Evolutionary conservation across 2,888 invertebrate species (phyloP).

Genomic region (Parelbella ahira): DNA sequence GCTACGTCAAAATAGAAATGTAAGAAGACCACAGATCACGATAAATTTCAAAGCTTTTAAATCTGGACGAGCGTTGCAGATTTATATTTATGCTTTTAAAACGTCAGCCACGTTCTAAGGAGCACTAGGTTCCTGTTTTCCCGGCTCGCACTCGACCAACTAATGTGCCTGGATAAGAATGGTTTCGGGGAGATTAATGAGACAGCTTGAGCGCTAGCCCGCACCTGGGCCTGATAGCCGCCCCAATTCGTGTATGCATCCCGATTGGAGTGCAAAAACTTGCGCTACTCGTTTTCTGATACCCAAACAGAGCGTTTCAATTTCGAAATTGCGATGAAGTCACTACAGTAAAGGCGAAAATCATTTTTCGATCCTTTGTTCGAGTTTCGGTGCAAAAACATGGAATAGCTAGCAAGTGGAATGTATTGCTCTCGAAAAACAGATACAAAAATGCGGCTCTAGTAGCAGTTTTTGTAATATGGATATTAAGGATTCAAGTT

Average conservation of each 20-base stretch:
- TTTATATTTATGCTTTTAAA: conserved; percentile 26
- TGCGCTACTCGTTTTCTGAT: conserved; percentile 27
- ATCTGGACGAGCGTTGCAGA: conserved; percentile 22
- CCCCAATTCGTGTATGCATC: conserved; percentile 32
- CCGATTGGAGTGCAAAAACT: conserved; percentile 30
- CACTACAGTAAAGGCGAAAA: conserved; percentile 25
- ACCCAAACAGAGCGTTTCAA: conserved; percentile 27
- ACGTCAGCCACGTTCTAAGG: conserved; percentile 26
- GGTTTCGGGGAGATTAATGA: conserved; percentile 59
- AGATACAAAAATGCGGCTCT: conserved; percentile 17
- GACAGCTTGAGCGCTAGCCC: conserved; percentile 44
- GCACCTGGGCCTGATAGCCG: conserved; percentile 39
- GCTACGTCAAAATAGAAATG: conserved; percentile 2
- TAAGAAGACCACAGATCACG: conserved; percentile 12
- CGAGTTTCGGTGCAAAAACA: conserved; percentile 23
- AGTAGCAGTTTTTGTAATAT: conserved; percentile 4
- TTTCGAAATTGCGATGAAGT: conserved; percentile 27
- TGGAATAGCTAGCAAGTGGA: conserved; percentile 22
- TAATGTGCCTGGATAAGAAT: conserved; percentile 40
- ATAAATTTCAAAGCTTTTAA: conserved; percentile 25
- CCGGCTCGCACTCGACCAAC: conserved; percentile 28
- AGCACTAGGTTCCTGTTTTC: conserved; percentile 29
- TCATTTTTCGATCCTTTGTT: conserved; percentile 27
- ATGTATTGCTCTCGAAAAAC: conserved; percentile 21
- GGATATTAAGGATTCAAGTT: background rate